Evolutionary conservation across 1,140 invertebrate genomes (phyloP).

Genomic region (Chlorops oryzae): DNA sequence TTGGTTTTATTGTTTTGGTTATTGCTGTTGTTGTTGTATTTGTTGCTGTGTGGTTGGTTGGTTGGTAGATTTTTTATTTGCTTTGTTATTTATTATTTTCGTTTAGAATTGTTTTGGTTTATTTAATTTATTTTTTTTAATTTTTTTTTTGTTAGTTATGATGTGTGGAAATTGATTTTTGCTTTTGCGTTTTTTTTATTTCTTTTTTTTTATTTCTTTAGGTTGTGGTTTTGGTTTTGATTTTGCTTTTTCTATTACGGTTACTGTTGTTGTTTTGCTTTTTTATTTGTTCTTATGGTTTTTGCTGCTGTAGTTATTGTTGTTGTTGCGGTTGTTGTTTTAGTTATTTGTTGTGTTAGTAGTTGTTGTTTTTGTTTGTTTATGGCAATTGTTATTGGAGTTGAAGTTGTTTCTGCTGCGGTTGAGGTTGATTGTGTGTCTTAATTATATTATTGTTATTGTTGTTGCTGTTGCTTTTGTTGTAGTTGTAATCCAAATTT

Average conservation of each 20-base stretch:
- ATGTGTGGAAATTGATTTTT: constrained; percentile 9
- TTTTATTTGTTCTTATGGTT: constrained; percentile 19
- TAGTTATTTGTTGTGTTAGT: constrained; percentile 13
- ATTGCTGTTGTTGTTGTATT: constrained; percentile 19
- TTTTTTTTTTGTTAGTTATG: too few relatives aligned
- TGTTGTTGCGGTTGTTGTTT: constrained; percentile 16
- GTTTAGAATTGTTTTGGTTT: constrained; percentile 28
- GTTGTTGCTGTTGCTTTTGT: constrained; percentile 30
- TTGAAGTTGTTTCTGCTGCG: constrained; percentile 22
- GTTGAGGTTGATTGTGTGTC: constrained; percentile 10
- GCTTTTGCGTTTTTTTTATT: constrained; percentile 22
- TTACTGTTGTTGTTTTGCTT: constrained; percentile 16
- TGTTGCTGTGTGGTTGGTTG: constrained; percentile 6
- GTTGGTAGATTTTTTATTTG: too few relatives aligned
- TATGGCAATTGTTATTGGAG: constrained; percentile 7
- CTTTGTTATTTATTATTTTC: constrained; percentile 5
- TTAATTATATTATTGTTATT: constrained; percentile 12
- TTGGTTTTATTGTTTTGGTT: constrained; percentile 18
- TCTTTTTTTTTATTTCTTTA: constrained; percentile 14
- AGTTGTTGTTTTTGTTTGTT: constrained; percentile 4
- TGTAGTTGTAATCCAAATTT: constrained; percentile 46
- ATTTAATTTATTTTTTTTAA: constrained; percentile 15
- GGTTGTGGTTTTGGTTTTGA: constrained; percentile 17
- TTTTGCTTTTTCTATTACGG: constrained; percentile 6
- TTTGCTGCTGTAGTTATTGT: constrained; percentile 23